These are phyloP conservation scores for Tachysurus vachellii DNA, from an alignment of 2,113 vertebrate species.

Conservation along the genomic window DNA sequence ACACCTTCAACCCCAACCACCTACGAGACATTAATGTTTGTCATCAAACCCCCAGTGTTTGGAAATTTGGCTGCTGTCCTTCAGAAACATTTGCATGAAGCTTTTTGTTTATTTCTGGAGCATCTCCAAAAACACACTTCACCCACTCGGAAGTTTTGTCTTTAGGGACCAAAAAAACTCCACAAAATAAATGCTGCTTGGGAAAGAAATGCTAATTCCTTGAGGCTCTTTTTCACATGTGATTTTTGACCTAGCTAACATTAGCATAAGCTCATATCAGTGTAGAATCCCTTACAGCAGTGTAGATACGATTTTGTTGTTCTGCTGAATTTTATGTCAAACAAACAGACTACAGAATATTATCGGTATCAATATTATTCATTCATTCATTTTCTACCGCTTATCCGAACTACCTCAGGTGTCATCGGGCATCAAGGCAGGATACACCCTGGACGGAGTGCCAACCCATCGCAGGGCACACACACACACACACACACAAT, in stretches of 20 bases:
- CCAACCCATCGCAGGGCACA: no score
- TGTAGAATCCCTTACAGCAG: not conserved
- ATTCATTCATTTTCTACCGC: no score
- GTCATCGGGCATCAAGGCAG: no score
- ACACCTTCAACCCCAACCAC: not conserved
- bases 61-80: not conserved
- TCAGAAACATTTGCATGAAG: not conserved
- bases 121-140: not conserved
- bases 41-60: not conserved
- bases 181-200: not conserved
- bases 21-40: not conserved
- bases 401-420: no score
- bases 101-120: not conserved
- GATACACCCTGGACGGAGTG: no score
- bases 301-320: not conserved
- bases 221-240: not conserved
- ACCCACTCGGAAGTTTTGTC: not conserved
- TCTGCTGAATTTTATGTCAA: no score
- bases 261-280: not conserved
- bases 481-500: no score
- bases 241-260: not conserved
- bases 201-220: not conserved
- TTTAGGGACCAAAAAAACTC: not conserved
- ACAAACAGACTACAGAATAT: no score
- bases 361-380: no score